Percentiles rank a stretch among this genome's conserved stretches.
phyloP scores from a whole-genome alignment of 1,140 invertebrate genomes.

The Venustaconcha ellipsiformis region DNA sequence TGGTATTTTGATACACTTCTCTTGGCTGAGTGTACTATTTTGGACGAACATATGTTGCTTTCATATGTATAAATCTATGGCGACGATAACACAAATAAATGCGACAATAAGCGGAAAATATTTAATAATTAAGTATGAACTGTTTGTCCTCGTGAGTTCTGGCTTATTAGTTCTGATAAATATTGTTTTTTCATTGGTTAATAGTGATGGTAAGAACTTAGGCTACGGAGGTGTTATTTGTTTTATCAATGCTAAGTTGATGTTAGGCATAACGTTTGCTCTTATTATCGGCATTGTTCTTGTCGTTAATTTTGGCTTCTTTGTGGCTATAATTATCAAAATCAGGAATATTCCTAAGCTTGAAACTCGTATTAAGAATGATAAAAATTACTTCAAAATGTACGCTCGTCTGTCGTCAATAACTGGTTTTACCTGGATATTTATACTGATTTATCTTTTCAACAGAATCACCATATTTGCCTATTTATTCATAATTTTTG shows the following conservation, averaged over 20 bases:
- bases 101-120: background rate
- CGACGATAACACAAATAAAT: background rate
- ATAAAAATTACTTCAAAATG: constrained; percentile 6
- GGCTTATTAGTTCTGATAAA: constrained; percentile 4
- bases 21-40: constrained; percentile 91
- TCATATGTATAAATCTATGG: constrained; percentile 69
- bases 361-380: constrained; percentile 2
- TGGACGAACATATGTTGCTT: constrained; percentile 94
- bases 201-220: background rate
- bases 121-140: background rate
- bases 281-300: constrained; percentile 4
- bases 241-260: background rate
- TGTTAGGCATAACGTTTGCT: constrained; percentile 12
- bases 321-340: background rate
- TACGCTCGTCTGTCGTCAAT: constrained; percentile 13
- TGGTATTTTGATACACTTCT: constrained; percentile 88
- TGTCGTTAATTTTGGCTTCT: constrained; percentile 5
- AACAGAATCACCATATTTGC: background rate
- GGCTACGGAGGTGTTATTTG: constrained; percentile 15
- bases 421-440: constrained; percentile 14
- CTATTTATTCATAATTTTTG: constrained; percentile 14
- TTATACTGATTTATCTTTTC: constrained; percentile 7
- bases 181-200: background rate
- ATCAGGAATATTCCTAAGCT: background rate
- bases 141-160: background rate